Conservation (phyloP, 2,797 vertebrate species). For the Onychomys arenicola region DNA sequence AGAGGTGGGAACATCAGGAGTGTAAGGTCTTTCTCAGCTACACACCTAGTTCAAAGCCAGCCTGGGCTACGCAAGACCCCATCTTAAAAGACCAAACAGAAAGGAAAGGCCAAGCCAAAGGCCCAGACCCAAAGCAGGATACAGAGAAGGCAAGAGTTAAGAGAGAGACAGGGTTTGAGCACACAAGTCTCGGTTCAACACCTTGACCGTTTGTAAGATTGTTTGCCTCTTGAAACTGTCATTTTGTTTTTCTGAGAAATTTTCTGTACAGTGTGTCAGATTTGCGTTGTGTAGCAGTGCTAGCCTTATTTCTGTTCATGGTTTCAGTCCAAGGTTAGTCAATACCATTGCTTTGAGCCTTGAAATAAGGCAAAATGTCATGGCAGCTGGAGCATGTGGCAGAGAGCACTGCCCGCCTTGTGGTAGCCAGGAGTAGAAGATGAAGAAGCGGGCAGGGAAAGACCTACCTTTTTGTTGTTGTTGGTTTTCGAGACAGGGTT, state of each 20-base stretch:
- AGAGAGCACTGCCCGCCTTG: not conserved
- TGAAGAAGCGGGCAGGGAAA: too few species aligned
- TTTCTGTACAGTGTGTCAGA: not conserved
- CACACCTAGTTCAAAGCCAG: not conserved
- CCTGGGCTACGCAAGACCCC: not conserved
- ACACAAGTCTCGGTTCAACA: not conserved
- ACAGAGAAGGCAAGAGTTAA: not conserved
- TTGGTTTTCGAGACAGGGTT: too few species aligned
- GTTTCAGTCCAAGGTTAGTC: not conserved
- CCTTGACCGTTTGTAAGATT: not conserved
- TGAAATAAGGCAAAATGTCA: not conserved
- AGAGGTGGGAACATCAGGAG: not conserved
- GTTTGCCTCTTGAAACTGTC: not conserved
- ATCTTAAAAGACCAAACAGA: not conserved
- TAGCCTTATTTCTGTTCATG: not conserved
- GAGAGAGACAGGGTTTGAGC: not conserved
- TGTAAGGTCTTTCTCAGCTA: not conserved
- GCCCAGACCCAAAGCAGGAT: not conserved
- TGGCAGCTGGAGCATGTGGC: not conserved
- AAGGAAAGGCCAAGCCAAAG: not conserved
- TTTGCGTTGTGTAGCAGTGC: not conserved
- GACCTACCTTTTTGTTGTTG: too few species aligned
- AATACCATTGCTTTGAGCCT: not conserved
- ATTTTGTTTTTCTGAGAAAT: not conserved
- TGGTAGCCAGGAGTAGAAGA: not conserved